Evolutionary conservation across 2,797 vertebrate species (phyloP), one percentile per base, ranked within the genome.

Genomic region (Mareca strepera): DNA sequence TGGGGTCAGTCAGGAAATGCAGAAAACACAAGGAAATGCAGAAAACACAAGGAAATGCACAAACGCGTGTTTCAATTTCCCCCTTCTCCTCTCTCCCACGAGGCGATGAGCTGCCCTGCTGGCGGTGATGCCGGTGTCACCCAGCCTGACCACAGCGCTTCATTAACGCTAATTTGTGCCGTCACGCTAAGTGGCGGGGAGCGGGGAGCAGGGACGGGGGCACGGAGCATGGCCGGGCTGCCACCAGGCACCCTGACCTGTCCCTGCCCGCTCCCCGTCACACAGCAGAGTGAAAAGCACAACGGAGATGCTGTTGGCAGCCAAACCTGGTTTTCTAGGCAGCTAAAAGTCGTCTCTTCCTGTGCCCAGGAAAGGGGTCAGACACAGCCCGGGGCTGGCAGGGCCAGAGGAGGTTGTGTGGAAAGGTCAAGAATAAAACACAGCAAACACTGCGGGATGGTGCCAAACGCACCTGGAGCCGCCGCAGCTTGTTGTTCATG

Each of bases 101-200:
- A 68, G 74, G 78, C 7, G 2, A 11, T 1, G 6, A 76, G 50
- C 76, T 56, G 63, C 78, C 33, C 28, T 48, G 33, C 95, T 82
- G 8, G 12, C 43, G 84, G 92, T 85, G 6, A 91, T 58, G 62
- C 87, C 6, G 58, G 91, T 88, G 80, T 73, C 22, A 25, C 9
- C 5, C 64, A 64, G 79, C 56, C 98, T 97, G 97, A 97, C 98
- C 97, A 98, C 97, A 93, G 98, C 97, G 98, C 98, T 98, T 98
- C 98, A 98, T 99, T 99, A 98, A 98, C 97, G 98, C 98, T 97
- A 98, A 98, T 98, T 98, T 98, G 96, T 97, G 96, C 97, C 97
- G 96, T 99, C 98, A 98, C 96, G 94, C 98, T 98, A 98, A 98
- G 97, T 96, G 97, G 82, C 97, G 97, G 96, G 95, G 98, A 98